Evolutionary conservation across 2,888 invertebrate genomes (phyloP).

Genomic region (Fabriciana adippe): DNA sequence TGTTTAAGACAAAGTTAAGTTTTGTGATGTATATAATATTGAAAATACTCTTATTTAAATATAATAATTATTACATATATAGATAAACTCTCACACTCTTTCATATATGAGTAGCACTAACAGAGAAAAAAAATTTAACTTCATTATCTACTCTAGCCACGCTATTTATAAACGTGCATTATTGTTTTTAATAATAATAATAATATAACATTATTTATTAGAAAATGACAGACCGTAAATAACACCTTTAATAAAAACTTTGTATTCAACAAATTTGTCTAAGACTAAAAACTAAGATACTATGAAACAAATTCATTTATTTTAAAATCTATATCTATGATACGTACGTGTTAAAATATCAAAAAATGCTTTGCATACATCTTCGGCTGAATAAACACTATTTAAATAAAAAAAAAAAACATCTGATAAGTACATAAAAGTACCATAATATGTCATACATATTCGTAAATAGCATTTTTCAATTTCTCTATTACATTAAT

Average conservation of each 20-base stretch:
- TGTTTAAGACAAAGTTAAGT: conserved; percentile 52
- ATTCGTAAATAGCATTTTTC: conserved; percentile 27
- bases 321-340: conserved; percentile 24
- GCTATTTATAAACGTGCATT: conserved; percentile 11
- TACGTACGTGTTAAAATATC: conserved; percentile 23
- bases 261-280: conserved; percentile 32
- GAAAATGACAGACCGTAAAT: conserved; percentile 2
- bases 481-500: conserved; percentile 23
- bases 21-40: conserved; percentile 57
- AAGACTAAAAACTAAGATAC: conserved; percentile 31
- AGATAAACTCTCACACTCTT: conserved; percentile 58
- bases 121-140: conserved; percentile 38
- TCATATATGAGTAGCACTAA: conserved; percentile 61
- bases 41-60: conserved; percentile 56
- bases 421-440: conserved; percentile 24
- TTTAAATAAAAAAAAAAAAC: conserved; percentile 14
- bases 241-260: conserved; percentile 5
- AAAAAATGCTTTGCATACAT: conserved; percentile 34
- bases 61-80: conserved; percentile 44
- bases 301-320: conserved; percentile 23
- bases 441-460: conserved; percentile 9
- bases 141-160: conserved; percentile 8
- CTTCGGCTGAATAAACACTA: conserved; percentile 17
- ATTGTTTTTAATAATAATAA: background rate
- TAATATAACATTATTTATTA: background rate